A percentile compares a stretch with the other conserved stretches of the same genome.
Conservation (phyloP, 2,888 invertebrate species). For the Pomacea canaliculata region DNA sequence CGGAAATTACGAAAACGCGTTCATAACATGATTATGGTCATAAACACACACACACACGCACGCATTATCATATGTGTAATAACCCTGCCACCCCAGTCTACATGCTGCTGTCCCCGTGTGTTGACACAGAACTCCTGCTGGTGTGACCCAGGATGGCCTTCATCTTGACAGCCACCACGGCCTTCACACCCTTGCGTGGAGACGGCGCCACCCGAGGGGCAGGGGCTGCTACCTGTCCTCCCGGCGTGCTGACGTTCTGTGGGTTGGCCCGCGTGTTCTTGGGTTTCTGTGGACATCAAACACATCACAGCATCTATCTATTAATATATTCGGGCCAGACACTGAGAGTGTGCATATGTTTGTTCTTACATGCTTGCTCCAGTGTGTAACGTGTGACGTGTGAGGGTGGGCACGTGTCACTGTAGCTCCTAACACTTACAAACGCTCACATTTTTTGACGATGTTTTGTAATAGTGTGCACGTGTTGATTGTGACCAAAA, state of each 20-base stretch:
- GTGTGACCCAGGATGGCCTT: constrained; percentile 37
- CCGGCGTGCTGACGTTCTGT: constrained; percentile 51
- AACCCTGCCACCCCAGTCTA: not conserved
- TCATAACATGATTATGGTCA: not conserved
- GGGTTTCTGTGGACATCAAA: constrained; percentile 10
- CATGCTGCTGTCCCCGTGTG: constrained; percentile 30
- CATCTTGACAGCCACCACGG: constrained; percentile 38
- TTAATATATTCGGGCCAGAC: no score
- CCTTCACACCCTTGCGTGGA: constrained; percentile 30
- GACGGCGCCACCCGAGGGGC: constrained; percentile 30
- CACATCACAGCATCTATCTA: no score
- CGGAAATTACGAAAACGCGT: no score
- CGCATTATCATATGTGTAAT: no score
- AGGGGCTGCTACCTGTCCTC: constrained; percentile 40
- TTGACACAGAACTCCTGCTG: constrained; percentile 43
- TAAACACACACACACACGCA: not conserved
- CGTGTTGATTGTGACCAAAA: no score
- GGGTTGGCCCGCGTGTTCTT: constrained; percentile 42
- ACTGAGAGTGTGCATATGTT: no score
- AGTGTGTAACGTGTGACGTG: no score
- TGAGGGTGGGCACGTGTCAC: no score
- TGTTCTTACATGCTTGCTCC: no score
- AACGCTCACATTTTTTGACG: no score
- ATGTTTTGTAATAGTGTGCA: no score
- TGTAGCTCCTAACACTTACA: no score